Base-by-base conservation (phyloP, 2,888 invertebrate species). In the Cataglyphis albicans region DNA sequence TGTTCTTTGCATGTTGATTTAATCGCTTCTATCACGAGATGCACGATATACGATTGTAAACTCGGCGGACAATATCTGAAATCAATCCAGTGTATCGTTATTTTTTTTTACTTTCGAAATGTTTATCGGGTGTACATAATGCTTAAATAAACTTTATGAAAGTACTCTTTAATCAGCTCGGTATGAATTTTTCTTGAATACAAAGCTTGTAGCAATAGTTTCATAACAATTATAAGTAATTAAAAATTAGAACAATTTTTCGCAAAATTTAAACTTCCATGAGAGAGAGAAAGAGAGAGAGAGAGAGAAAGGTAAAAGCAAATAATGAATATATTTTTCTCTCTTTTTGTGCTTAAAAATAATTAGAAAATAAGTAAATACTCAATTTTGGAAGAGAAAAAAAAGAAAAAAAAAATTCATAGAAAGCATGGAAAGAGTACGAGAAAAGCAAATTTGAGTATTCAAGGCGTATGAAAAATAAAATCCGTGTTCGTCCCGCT, bases 1-100 rank as follows among this genome's bases (percentile, higher is more conserved):
- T 96, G 95, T 90, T 96, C 96, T 93, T 96, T 96, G 93, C 96
- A 96, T 88, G 96, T 95, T 87, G 95, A 95, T 91, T 95, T 95
- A 89, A 97, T 96, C 94, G 97, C 97, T 89, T 97, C 96, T 90
- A 97, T 95, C 83, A 97, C 96, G 87, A 96, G 96, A 94, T 96
- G 96, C 90, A 96, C 95, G 74, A 97, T 95, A 87, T 96, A 96
- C 74, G 96, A 96, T 94, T 97, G 95, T 91, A 97, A 95, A 92
- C 96, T 95, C 89, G 95, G 95, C 59, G 97, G 97, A 93, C 97
- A 97, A 95, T 96, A 96, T 95, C 97, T 97, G 95, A 63, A 95
- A 95, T 89, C 59, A 70, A 29, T 15, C 38, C 29, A 5, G 29
- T 32, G 38, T n/a, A 10, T 29, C 6, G 32, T 65, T 12, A 2